phyloP scores from a whole-genome alignment of 2,797 vertebrate species.

The Tokudaia muenninki region DNA sequence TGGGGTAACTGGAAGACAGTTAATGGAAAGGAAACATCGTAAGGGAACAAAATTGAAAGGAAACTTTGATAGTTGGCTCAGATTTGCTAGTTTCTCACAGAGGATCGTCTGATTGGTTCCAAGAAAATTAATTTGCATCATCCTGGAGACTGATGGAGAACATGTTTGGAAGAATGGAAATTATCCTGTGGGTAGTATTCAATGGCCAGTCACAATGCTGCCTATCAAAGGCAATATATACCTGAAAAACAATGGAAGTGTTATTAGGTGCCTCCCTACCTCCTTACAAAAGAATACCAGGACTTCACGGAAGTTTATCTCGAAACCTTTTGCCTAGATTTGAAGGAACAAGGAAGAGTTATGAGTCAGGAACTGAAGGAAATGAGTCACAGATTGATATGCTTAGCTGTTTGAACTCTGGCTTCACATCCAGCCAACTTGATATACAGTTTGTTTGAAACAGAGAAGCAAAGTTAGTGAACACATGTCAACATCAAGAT shows the following conservation, averaged over 20 bases:
- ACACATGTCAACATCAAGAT: constrained; percentile 62
- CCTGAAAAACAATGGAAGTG: neutral
- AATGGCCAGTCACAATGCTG: neutral
- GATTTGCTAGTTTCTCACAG: constrained; percentile 3
- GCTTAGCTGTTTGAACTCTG: constrained; percentile 59
- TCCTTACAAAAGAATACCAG: constrained; percentile 54
- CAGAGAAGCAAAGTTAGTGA: constrained; percentile 56
- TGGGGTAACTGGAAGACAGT: neutral
- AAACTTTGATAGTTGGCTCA: neutral
- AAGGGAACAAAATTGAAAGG: neutral
- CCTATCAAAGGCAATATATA: neutral
- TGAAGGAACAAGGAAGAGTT: constrained; percentile 72
- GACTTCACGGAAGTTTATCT: constrained; percentile 65
- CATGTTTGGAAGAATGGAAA: constrained; percentile 35
- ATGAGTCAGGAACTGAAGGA: constrained; percentile 84
- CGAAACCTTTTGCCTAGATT: constrained; percentile 61
- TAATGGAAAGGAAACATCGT: neutral
- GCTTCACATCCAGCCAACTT: constrained; percentile 66
- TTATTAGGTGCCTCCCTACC: constrained; percentile 21
- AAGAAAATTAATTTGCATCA: neutral
- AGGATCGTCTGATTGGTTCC: neutral
- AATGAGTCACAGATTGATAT: constrained; percentile 84
- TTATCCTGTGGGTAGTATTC: constrained; percentile 18
- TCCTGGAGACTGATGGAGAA: neutral
- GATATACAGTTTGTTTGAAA: constrained; percentile 70